These are phyloP conservation scores for Bolinopsis microptera DNA, from an alignment of 37 sponge, comb jelly and placozoan genomes.

Conservation along the genomic window DNA sequence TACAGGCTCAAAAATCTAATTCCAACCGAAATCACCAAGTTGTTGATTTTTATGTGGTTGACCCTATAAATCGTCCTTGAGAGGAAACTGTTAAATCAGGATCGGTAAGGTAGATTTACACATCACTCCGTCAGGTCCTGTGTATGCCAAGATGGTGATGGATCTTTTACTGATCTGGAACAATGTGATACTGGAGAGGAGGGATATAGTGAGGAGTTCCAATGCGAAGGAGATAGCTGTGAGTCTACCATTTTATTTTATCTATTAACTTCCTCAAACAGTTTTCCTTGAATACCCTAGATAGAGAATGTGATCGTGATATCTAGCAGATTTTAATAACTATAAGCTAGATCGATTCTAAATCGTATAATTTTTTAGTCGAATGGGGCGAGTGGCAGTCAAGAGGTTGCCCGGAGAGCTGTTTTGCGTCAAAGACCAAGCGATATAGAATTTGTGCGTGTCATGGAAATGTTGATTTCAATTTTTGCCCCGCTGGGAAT, in stretches of 20 bases:
- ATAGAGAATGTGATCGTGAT: too few species aligned
- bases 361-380: neutral
- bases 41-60: too few species aligned
- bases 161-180: neutral
- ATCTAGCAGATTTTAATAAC: too few species aligned
- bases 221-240: neutral
- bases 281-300: too few species aligned
- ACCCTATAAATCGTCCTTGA: too few species aligned
- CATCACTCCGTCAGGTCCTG: neutral
- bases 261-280: too few species aligned
- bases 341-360: too few species aligned
- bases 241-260: neutral
- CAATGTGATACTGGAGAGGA: neutral
- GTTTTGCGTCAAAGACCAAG: neutral
- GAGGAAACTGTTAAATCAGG: too few species aligned
- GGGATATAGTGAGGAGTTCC: neutral
- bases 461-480: neutral
- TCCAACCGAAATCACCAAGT: too few species aligned
- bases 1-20: too few species aligned
- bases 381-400: neutral
- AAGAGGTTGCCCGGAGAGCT: neutral
- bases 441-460: neutral
- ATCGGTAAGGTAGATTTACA: too few species aligned
- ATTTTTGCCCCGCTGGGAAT: neutral
- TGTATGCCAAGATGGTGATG: neutral